phyloP scores from a whole-genome alignment of 2,888 invertebrate species.

The Drosophila meridionalis region DNA sequence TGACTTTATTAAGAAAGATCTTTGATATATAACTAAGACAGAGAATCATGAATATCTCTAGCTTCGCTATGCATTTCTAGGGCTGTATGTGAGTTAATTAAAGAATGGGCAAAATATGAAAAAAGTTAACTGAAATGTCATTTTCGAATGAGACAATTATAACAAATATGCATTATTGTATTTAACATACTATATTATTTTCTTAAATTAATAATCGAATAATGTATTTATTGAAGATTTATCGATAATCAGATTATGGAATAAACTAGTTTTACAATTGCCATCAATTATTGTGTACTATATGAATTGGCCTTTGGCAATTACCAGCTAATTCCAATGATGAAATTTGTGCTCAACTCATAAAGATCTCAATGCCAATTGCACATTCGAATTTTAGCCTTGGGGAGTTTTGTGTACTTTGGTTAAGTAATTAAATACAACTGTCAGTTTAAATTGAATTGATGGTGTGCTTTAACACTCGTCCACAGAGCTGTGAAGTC shows the following conservation, averaged over 20 bases:
- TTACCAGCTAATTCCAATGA: slow-evolving; percentile 32
- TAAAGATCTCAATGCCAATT: slow-evolving; percentile 19
- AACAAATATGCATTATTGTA: too few species aligned
- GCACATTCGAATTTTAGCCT: slow-evolving; percentile 15
- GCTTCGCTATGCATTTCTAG: too few species aligned
- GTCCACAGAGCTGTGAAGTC: not conserved
- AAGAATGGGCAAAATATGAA: too few species aligned
- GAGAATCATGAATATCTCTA: too few species aligned
- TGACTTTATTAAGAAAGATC: not conserved
- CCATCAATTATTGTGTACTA: slow-evolving; percentile 28
- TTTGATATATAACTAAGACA: not conserved
- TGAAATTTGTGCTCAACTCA: slow-evolving; percentile 27
- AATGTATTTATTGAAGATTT: not conserved
- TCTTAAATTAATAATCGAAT: not conserved
- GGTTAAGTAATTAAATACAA: slow-evolving; percentile 44
- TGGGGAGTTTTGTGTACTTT: slow-evolving; percentile 11
- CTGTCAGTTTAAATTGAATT: slow-evolving; percentile 42
- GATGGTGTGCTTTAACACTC: slow-evolving; percentile 13
- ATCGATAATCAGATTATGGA: not conserved
- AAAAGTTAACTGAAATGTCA: too few species aligned
- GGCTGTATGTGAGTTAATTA: too few species aligned
- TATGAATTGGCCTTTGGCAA: not conserved
- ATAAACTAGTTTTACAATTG: not conserved
- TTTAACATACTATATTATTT: too few species aligned
- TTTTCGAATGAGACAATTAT: too few species aligned